These are phyloP conservation scores for Dendrolimus houi DNA, from an alignment of 2,888 invertebrate genomes.

Conservation along the genomic window DNA sequence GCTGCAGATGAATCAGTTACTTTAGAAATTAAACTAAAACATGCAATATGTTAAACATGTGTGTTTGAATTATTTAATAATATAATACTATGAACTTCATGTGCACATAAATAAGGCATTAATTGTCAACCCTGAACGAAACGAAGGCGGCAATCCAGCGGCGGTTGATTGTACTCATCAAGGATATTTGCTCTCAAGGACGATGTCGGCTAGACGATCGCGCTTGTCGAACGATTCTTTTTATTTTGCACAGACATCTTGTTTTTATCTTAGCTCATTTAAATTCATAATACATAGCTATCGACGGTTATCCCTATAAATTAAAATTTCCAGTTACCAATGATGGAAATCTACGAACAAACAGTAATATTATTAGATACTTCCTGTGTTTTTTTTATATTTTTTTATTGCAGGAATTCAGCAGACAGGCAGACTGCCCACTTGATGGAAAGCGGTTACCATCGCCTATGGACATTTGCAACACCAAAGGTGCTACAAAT, in stretches of 20 bases:
- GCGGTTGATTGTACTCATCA: constrained; percentile 76
- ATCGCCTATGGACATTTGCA: too few species aligned
- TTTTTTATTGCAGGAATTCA: too few species aligned
- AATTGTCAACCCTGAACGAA: constrained; percentile 65
- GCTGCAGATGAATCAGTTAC: too few species aligned
- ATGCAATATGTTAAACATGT: too few species aligned
- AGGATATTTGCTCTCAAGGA: constrained; percentile 75
- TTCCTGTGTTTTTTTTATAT: too few species aligned
- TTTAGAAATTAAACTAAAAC: too few species aligned
- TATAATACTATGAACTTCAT: not conserved
- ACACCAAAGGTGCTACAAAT: too few species aligned
- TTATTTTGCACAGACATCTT: constrained; percentile 69
- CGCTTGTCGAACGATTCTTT: constrained; percentile 62
- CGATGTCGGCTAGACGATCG: constrained; percentile 64
- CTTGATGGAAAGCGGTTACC: too few species aligned
- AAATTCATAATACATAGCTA: constrained; percentile 72
- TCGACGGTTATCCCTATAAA: constrained; percentile 67
- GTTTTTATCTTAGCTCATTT: constrained; percentile 70
- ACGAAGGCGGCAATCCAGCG: constrained; percentile 62
- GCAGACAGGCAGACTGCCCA: too few species aligned
- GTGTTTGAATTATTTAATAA: too few species aligned
- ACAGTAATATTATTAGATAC: too few species aligned
- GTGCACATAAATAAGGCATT: constrained; percentile 35
- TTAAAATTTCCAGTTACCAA: constrained; percentile 42
- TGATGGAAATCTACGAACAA: not conserved